Base-by-base conservation (phyloP, 2,888 invertebrate genomes). In the Drosophila gaucha region DNA sequence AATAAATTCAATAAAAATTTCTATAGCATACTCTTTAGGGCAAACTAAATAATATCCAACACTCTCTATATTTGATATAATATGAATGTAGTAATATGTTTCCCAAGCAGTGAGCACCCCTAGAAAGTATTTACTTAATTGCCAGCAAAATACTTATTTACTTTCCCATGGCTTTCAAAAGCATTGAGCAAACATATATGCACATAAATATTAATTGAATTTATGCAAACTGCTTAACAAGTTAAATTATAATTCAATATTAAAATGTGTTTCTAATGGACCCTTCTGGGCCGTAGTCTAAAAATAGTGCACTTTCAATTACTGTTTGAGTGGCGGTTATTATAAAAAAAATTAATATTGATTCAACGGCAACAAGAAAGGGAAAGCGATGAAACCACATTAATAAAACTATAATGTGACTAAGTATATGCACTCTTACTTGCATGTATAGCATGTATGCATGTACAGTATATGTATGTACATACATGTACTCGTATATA, bases 261-360 rank as follows among this genome's bases (percentile, higher is more conserved):
- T 18, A 14, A 12, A 5, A 24, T 3, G 6, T 14, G 0, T 1
- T 10, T 6, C 14, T 26, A 41, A 57, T 57, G 24, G 30, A 38
- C 16, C 16, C 24, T 35, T 49, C 33, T 20, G 41, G 20, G 10
- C 36, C 22, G 5, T 14, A 9, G n/a, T n/a, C 22, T 10, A n/a
- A 24, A 31, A 31, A 55, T 38, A 58, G 55, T 54, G 55, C 56
- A 55, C 28, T 56, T 54, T 2, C 14, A 24, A 36, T 55, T 26
- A 6, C 3, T 20, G 14, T 39, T 30, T 39, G 10, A 54, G 14
- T 30, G 38, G 30, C 16, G 24, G 16, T 6, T 57, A 18, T 39
- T 39, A 30, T 12, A 18, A 35, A 35, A 31, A 30, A 2, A 30
- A 24, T 59, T 16, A 30, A 2, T 36, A 24, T 59, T 16, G 18